These are phyloP conservation scores for Lasioglossum oenotherae DNA, from an alignment of 2,888 invertebrate genomes.

Conservation along the genomic window DNA sequence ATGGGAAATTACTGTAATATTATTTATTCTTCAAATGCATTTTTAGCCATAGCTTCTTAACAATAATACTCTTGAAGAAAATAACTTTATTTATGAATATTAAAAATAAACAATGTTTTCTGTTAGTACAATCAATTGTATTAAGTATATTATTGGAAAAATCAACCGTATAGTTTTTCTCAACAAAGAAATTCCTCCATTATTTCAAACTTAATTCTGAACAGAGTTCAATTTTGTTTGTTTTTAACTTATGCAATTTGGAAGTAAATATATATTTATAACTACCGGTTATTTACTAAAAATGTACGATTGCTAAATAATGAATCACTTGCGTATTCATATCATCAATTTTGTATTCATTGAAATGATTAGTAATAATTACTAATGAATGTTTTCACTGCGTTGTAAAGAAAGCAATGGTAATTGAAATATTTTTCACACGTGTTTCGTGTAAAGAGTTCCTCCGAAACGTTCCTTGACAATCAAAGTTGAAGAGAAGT, in stretches of 20 bases:
- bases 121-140: background rate
- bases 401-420: slow-evolving; percentile 48
- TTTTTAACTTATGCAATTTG: background rate
- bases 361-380: slow-evolving; percentile 47
- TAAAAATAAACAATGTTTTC: background rate
- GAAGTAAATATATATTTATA: slow-evolving; percentile 2
- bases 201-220: background rate
- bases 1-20: background rate
- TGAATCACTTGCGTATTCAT: background rate
- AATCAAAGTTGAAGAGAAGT: slow-evolving; percentile 1
- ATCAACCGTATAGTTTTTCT: background rate
- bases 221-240: background rate
- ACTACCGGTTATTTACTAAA: background rate
- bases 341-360: slow-evolving; percentile 29
- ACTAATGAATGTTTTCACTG: slow-evolving; percentile 48
- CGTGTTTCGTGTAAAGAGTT: slow-evolving; percentile 14
- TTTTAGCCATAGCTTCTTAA: background rate
- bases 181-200: background rate
- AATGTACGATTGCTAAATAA: background rate
- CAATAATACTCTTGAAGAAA: background rate
- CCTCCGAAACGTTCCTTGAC: background rate
- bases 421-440: slow-evolving; percentile 50
- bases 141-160: background rate
- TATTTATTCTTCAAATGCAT: background rate
- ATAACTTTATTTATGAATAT: background rate